A percentile compares a stretch with the other conserved stretches of the same genome.
Evolutionary conservation across 2,797 vertebrate genomes (phyloP).

Genomic region (Anguilla anguilla): DNA sequence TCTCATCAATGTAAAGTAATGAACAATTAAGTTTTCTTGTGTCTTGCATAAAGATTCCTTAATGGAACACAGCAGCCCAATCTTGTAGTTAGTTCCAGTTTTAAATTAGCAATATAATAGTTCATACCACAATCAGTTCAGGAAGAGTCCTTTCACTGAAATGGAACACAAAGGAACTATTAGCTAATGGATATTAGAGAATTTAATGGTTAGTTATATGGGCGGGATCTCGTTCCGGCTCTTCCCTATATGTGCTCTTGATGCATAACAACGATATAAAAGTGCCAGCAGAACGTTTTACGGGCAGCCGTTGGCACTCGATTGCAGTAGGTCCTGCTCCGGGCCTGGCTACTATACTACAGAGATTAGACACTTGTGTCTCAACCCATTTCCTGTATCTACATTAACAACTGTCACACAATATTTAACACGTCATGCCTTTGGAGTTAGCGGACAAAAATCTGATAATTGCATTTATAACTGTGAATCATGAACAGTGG

Average conservation of each 20-base stretch:
- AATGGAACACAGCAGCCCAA: not conserved
- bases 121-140: no score
- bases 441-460: not conserved
- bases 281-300: not conserved
- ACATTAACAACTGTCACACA: not conserved
- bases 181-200: conserved; percentile 7
- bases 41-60: not conserved
- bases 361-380: not conserved
- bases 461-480: no score
- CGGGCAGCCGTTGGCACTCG: not conserved
- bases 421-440: not conserved
- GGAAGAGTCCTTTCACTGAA: not conserved
- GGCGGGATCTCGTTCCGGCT: not conserved
- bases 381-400: not conserved
- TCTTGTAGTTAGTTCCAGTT: not conserved
- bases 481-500: not conserved
- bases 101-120: not conserved
- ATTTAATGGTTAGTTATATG: not conserved
- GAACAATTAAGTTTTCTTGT: not conserved
- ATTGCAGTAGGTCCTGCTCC: not conserved
- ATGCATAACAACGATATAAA: not conserved
- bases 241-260: not conserved
- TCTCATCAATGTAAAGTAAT: not conserved
- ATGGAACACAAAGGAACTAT: not conserved
- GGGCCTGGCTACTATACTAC: not conserved